Conservation (phyloP, 92 coral and sea anemone species). For the Bergia sp. region DNA sequence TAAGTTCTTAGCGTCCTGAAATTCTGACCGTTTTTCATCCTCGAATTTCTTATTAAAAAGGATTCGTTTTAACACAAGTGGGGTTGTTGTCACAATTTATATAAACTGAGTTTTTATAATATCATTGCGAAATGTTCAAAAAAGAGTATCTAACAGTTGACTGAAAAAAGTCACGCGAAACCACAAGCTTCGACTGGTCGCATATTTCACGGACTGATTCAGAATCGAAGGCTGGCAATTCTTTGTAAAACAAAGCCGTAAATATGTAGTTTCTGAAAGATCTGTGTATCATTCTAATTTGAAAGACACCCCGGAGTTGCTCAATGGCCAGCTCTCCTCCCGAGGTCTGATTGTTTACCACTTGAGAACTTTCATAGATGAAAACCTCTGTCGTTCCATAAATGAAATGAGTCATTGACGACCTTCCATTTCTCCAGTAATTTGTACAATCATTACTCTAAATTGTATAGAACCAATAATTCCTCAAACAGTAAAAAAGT, state of each 20-base stretch:
- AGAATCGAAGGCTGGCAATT: background rate
- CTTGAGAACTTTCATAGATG: background rate
- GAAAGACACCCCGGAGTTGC: slow-evolving; percentile 1
- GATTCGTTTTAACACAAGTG: too few species aligned
- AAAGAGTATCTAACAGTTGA: background rate
- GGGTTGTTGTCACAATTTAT: too few species aligned
- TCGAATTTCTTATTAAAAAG: too few species aligned
- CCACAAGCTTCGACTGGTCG: background rate
- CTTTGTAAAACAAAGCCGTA: too few species aligned
- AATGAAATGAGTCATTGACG: too few species aligned
- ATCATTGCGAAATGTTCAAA: too few species aligned
- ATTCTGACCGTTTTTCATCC: too few species aligned
- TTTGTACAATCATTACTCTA: background rate
- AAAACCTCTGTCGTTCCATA: too few species aligned
- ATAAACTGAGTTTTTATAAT: too few species aligned
- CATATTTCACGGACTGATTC: background rate
- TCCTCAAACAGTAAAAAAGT: background rate
- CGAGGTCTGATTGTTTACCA: background rate
- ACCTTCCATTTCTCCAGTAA: background rate
- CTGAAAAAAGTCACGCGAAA: background rate
- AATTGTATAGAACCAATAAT: background rate
- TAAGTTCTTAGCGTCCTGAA: too few species aligned
- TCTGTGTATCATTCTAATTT: background rate
- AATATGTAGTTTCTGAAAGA: too few species aligned
- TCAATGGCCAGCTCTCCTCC: background rate